phyloP scores from a whole-genome alignment of 2,797 vertebrate genomes.

The Lateolabrax maculatus region DNA sequence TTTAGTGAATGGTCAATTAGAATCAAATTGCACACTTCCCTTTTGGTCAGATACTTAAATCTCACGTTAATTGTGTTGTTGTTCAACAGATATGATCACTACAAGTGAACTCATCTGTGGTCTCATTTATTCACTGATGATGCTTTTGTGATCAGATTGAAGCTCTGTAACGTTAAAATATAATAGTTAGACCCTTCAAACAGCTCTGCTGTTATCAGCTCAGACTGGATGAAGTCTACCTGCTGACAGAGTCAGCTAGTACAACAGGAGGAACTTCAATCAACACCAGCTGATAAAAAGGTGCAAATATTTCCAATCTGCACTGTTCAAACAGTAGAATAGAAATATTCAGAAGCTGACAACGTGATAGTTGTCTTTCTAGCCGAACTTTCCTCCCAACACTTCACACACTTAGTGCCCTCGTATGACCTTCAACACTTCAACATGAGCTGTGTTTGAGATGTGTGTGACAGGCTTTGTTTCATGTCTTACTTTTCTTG shows the following conservation, averaged over 20 bases:
- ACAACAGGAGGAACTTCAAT: slow-evolving; percentile 54
- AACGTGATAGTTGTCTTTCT: slow-evolving; percentile 29
- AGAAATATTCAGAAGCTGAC: slow-evolving; percentile 58
- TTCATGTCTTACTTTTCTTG: slow-evolving; percentile 94
- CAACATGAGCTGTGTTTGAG: slow-evolving; percentile 15
- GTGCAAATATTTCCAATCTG: slow-evolving; percentile 60
- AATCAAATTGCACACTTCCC: not conserved
- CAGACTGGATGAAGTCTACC: slow-evolving; percentile 64
- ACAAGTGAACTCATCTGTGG: slow-evolving; percentile 37
- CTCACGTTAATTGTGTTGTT: not conserved
- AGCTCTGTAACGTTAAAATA: not conserved
- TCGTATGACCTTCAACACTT: slow-evolving; percentile 32
- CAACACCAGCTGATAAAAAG: slow-evolving; percentile 62
- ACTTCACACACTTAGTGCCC: slow-evolving; percentile 46
- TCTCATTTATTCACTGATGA: slow-evolving; percentile 68
- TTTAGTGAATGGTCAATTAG: not conserved
- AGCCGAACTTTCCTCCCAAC: slow-evolving; percentile 38
- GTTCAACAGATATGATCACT: not conserved
- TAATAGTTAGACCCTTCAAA: slow-evolving; percentile 53
- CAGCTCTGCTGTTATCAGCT: slow-evolving; percentile 57
- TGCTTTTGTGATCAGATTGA: slow-evolving; percentile 29
- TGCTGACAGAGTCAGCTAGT: slow-evolving; percentile 46
- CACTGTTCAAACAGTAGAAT: slow-evolving; percentile 52
- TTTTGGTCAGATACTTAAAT: not conserved
- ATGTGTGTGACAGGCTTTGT: slow-evolving; percentile 19